Conservation (phyloP, 2,888 invertebrate species). For the Drosophila multiciliata region DNA sequence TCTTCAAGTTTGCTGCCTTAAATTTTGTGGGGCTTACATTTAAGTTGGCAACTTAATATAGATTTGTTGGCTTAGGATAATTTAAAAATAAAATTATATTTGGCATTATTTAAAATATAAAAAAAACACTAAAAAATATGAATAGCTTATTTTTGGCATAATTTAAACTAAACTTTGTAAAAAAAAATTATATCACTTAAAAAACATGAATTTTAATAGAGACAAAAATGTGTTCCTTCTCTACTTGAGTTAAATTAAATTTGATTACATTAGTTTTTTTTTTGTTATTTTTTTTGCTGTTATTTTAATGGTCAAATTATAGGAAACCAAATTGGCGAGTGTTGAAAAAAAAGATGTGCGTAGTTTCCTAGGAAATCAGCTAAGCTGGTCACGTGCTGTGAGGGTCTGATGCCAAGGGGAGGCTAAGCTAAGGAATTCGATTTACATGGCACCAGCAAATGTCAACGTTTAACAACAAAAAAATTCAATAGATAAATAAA, state of each 20-base stretch:
- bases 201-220: constrained; percentile 13
- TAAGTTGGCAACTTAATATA: constrained; percentile 18
- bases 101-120: neutral
- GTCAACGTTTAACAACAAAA: constrained; percentile 29
- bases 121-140: too few species aligned
- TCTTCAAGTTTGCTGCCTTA: constrained; percentile 29
- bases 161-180: neutral
- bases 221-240: neutral
- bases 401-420: constrained; percentile 72
- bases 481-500: constrained; percentile 40
- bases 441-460: constrained; percentile 51
- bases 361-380: constrained; percentile 28
- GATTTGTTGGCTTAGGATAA: constrained; percentile 15
- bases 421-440: constrained; percentile 61
- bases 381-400: constrained; percentile 70
- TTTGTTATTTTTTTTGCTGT: constrained; percentile 29
- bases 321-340: constrained; percentile 23
- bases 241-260: constrained; percentile 9
- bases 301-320: constrained; percentile 37
- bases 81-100: neutral
- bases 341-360: constrained; percentile 17
- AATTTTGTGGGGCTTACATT: constrained; percentile 35
- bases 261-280: constrained; percentile 6
- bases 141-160: neutral
- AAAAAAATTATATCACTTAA: constrained; percentile 31